A percentile compares a stretch with the other conserved stretches of the same genome.
phyloP scores from a whole-genome alignment of 2,113 vertebrate genomes.

The Microcebus lehilahytsara region DNA sequence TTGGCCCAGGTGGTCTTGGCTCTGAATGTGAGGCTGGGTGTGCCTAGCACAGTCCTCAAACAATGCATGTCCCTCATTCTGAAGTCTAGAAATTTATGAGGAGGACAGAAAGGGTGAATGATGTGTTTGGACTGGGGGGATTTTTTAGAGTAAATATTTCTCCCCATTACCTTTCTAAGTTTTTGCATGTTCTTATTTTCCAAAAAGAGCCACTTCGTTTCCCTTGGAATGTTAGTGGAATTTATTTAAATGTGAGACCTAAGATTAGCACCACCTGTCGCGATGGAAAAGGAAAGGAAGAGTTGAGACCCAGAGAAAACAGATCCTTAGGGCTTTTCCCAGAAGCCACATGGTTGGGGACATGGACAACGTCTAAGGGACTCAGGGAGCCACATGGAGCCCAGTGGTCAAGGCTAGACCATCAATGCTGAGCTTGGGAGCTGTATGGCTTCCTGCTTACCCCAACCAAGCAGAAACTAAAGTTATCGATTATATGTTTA shows the following conservation, averaged over 20 bases:
- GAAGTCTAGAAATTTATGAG: neutral
- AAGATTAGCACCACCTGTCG: neutral
- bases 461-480: neutral
- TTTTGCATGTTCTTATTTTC: neutral
- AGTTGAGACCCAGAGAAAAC: neutral
- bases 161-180: neutral
- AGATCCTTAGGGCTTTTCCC: neutral
- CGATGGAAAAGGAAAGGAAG: neutral
- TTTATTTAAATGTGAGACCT: neutral
- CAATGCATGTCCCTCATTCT: neutral
- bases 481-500: neutral
- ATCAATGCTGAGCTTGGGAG: neutral
- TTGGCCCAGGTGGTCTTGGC: neutral
- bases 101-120: neutral
- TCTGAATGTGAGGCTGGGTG: neutral
- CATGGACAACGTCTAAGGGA: neutral
- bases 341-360: neutral
- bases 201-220: rapidly evolving
- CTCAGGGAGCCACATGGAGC: neutral
- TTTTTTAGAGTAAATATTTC: neutral
- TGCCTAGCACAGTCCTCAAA: neutral
- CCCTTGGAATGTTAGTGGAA: neutral
- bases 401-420: neutral
- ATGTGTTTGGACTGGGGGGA: neutral
- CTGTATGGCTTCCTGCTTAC: neutral